Base-by-base conservation (phyloP, 2,888 invertebrate genomes). In the Ariolimax columbianus region DNA sequence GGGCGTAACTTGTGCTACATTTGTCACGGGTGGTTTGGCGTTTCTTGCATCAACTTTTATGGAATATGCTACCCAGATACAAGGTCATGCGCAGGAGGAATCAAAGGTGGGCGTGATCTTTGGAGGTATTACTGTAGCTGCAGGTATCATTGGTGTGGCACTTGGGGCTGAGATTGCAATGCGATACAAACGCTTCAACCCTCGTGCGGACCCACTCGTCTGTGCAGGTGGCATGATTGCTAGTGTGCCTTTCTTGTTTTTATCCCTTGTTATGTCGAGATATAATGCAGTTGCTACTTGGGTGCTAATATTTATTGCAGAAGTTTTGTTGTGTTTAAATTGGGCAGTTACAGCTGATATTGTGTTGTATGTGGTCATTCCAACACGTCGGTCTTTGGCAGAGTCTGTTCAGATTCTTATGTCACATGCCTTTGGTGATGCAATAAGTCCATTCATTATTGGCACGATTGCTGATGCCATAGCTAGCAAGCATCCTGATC, bases 341-440 rank as follows among this genome's bases (percentile, higher is more conserved):
- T 99, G 99, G 99, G 97, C 99, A 36, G 97, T 99, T 92, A 98
- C 99, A 87, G 98, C 99, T 86, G 99, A 99, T 94, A 98, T 99
- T 92, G 95, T 83, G 38, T 80, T 68, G 98, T 99, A 99, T 95
- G 98, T 99, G 80, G 98, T 99, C 30, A 95, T 98, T 89, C 99
- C 99, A 9, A 97, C 98, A 33, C 96, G 99, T 92, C 95, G 99
- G 91, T 97, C 99, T 4, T 97, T 98, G 17, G 99, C 99, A 9
- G 98, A 98, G 95, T 98, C 99, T 83, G 97, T 99, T 93, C 99
- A 99, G 95, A 98, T 99, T 92, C 95, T 99, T 77, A 95, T 98
- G 90, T 98, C 99, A 0, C 99, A 99, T 95, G 97, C 98, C 88
- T 95, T 99, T 81, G 99, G 99, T 30, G 99, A 99, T 95, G 99